Percentiles rank a stretch among this genome's conserved stretches.
These are phyloP conservation scores for Calcarius lapponicus DNA, from an alignment of 2,797 vertebrate species.

Conservation along the genomic window DNA sequence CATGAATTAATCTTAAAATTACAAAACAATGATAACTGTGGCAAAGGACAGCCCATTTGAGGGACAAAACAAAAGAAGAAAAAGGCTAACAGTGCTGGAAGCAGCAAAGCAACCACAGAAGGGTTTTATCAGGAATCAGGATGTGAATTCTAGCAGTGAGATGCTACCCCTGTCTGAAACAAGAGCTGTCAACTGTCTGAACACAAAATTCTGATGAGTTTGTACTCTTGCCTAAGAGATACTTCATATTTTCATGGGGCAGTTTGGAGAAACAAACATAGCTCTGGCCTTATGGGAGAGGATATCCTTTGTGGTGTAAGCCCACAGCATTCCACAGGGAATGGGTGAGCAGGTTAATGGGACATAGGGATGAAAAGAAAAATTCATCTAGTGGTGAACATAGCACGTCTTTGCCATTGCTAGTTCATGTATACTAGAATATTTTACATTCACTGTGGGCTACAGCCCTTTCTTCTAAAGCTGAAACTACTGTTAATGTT, in stretches of 20 bases:
- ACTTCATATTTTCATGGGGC: background rate
- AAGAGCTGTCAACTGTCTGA: background rate
- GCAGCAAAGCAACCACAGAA: background rate
- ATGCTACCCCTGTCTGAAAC: background rate
- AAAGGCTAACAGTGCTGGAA: background rate
- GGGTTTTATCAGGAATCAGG: background rate
- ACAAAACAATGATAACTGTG: background rate
- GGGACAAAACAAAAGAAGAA: background rate
- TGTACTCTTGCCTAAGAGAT: background rate
- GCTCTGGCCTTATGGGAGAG: background rate
- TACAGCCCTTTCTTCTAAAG: background rate
- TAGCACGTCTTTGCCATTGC: background rate
- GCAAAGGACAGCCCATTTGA: background rate
- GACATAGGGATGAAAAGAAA: background rate
- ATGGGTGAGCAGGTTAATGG: background rate
- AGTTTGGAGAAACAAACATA: background rate
- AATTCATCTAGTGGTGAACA: background rate
- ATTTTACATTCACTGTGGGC: background rate
- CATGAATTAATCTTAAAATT: background rate
- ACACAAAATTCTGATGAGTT: background rate
- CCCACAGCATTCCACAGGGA: background rate
- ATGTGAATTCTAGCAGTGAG: background rate
- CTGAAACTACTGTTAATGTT: background rate
- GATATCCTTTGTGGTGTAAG: background rate
- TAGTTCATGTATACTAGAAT: background rate